These are phyloP conservation scores for Thaumatotibia leucotreta DNA, from an alignment of 1,140 invertebrate species.

Conservation along the genomic window DNA sequence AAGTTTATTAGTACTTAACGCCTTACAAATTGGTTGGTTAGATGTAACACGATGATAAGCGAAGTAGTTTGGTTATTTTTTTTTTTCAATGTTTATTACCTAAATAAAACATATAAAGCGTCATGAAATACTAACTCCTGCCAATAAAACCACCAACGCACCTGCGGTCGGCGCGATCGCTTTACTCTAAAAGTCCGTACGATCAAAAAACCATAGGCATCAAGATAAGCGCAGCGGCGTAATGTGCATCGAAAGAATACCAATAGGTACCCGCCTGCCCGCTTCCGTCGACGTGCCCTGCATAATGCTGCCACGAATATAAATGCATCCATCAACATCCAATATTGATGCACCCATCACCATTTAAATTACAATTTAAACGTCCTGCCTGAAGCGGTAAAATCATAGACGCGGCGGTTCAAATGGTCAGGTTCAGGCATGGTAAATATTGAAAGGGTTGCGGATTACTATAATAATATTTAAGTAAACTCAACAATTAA, in stretches of 20 bases:
- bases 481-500: no score
- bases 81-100: no score
- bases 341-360: conserved; percentile 53
- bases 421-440: not conserved
- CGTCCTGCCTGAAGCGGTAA: conserved; percentile 46
- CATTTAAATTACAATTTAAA: conserved; percentile 33
- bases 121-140: conserved; percentile 47
- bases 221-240: conserved; percentile 47
- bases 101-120: not conserved
- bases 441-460: no score
- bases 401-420: not conserved
- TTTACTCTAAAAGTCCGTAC: conserved; percentile 21
- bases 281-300: conserved; percentile 66
- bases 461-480: no score
- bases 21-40: no score
- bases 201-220: conserved; percentile 47
- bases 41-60: no score
- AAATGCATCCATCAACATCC: conserved; percentile 55
- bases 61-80: no score
- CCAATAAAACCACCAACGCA: not conserved
- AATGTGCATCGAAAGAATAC: conserved; percentile 57
- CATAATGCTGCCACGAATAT: conserved; percentile 51
- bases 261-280: conserved; percentile 48
- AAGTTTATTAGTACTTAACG: no score
- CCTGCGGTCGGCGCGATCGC: not conserved